Conservation (phyloP, 2,888 invertebrate genomes). For the Drosophila histrio region DNA sequence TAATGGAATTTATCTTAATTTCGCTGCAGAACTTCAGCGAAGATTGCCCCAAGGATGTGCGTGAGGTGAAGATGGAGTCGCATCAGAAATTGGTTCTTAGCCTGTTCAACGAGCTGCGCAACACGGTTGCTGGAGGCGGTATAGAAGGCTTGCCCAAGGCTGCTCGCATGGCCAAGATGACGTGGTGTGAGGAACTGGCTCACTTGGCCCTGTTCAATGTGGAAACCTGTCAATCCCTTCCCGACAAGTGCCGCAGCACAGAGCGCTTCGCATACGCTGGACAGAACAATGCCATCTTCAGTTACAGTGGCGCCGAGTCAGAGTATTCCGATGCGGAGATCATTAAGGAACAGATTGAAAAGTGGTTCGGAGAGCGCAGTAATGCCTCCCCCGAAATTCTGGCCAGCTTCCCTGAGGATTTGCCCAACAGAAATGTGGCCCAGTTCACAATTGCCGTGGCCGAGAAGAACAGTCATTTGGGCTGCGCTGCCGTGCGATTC, state of each 20-base stretch:
- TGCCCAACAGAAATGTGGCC: slow-evolving; percentile 25
- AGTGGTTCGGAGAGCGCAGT: slow-evolving; percentile 25
- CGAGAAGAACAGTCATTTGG: slow-evolving; percentile 30
- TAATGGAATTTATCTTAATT: not conserved
- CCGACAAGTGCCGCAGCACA: slow-evolving; percentile 37
- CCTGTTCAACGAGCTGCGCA: slow-evolving; percentile 33
- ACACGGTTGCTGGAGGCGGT: slow-evolving; percentile 19
- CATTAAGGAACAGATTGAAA: slow-evolving; percentile 36
- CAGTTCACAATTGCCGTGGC: slow-evolving; percentile 30
- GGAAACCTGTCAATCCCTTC: slow-evolving; percentile 29
- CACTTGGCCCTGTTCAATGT: slow-evolving; percentile 26
- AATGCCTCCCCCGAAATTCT: slow-evolving; percentile 26
- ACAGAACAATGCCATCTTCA: slow-evolving; percentile 33
- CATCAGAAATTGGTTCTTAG: slow-evolving; percentile 28
- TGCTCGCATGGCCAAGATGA: slow-evolving; percentile 34
- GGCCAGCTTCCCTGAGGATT: slow-evolving; percentile 29
- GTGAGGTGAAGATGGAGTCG: slow-evolving; percentile 12
- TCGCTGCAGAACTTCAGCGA: slow-evolving; percentile 19
- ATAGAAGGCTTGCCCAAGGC: slow-evolving; percentile 28
- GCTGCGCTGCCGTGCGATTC: slow-evolving; percentile 32
- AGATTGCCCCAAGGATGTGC: slow-evolving; percentile 25
- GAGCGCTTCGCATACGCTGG: slow-evolving; percentile 39
- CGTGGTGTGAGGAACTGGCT: slow-evolving; percentile 29
- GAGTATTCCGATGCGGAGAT: slow-evolving; percentile 33
- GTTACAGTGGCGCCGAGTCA: slow-evolving; percentile 31